phyloP scores from a whole-genome alignment of 2,888 invertebrate species.

The Meiosimyza decipiens region DNA sequence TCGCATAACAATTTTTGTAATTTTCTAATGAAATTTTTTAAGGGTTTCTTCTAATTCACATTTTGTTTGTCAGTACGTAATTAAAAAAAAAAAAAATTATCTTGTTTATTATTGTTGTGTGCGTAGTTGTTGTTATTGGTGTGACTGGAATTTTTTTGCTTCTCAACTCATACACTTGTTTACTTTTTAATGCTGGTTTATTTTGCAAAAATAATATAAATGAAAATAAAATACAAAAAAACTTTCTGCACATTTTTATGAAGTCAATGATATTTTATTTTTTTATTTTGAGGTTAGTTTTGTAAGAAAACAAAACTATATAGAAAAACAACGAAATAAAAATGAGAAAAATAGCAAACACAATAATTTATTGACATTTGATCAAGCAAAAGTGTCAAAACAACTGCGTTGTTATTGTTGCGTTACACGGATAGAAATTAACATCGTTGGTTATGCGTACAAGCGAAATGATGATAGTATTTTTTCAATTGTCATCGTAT shows the following conservation, averaged over 20 bases:
- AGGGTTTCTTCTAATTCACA: no score
- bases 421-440: slow-evolving; percentile 22
- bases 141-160: not conserved
- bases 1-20: no score
- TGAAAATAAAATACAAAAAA: not conserved
- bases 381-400: slow-evolving; percentile 19
- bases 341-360: slow-evolving; percentile 11
- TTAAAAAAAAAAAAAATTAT: no score
- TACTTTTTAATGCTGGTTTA: slow-evolving; percentile 2
- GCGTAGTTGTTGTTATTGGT: no score
- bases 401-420: slow-evolving; percentile 26
- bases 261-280: not conserved
- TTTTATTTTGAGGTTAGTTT: slow-evolving; percentile 6
- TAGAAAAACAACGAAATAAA: slow-evolving; percentile 18
- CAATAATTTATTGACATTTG: slow-evolving; percentile 24
- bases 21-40: no score
- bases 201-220: slow-evolving; percentile 7
- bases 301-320: not conserved
- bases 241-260: not conserved
- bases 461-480: no score
- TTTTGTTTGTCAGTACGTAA: no score
- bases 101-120: no score
- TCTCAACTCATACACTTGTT: not conserved
- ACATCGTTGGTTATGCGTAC: no score
- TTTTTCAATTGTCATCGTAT: no score